A percentile compares a stretch with the other conserved stretches of the same genome.
Conservation (phyloP, 2,113 vertebrate genomes). For the Narcine bancroftii region DNA sequence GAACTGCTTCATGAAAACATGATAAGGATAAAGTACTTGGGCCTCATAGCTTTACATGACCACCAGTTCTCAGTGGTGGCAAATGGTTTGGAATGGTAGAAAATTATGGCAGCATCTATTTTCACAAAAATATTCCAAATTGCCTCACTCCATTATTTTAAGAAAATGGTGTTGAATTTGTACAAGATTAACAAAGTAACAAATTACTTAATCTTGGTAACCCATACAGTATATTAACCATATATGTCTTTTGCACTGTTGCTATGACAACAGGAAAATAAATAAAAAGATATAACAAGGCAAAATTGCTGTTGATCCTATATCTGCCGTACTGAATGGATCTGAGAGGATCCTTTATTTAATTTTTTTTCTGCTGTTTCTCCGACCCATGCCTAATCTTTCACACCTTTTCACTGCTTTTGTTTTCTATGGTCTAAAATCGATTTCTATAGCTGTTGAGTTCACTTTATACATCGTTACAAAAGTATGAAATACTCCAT, state of each 20-base stretch:
- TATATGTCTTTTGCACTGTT: background rate
- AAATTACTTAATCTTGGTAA: background rate
- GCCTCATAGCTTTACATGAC: too few species aligned
- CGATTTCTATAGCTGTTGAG: background rate
- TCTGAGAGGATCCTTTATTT: background rate
- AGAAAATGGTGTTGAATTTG: background rate
- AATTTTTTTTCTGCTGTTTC: background rate
- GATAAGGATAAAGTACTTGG: too few species aligned
- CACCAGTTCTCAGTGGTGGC: too few species aligned
- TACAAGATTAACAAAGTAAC: background rate
- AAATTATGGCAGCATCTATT: too few species aligned
- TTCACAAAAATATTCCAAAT: too few species aligned
- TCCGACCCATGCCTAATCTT: background rate
- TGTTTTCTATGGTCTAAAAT: background rate
- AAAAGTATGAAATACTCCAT: background rate
- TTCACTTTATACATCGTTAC: background rate
- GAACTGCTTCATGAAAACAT: too few species aligned
- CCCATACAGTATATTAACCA: background rate
- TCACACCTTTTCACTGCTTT: background rate
- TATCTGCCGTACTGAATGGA: background rate
- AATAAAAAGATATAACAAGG: background rate
- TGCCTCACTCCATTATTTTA: background rate
- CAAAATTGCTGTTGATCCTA: background rate
- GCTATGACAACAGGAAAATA: background rate
- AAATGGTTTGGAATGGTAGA: too few species aligned